phyloP scores from a whole-genome alignment of 2,888 invertebrate genomes.

The Cyclophora albipunctata region DNA sequence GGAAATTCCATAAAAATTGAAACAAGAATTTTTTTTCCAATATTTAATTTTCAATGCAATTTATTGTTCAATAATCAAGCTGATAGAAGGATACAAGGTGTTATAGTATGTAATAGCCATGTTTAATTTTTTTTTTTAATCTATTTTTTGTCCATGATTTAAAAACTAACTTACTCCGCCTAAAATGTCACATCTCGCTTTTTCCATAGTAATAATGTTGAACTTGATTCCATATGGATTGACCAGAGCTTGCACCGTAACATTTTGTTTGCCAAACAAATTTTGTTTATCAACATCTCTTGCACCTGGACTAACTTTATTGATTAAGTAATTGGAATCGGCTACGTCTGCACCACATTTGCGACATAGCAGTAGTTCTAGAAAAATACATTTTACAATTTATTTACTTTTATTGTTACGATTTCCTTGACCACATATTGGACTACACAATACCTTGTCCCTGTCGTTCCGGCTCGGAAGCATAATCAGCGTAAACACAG shows the following conservation, averaged over 20 bases:
- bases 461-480: slow-evolving; percentile 28
- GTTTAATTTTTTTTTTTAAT: too few species aligned
- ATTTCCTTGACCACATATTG: neutral
- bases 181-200: slow-evolving; percentile 71
- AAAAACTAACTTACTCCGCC: slow-evolving; percentile 53
- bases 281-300: slow-evolving; percentile 60
- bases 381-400: slow-evolving; percentile 22
- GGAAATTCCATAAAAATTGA: too few species aligned
- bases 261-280: slow-evolving; percentile 68
- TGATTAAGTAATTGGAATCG: slow-evolving; percentile 69
- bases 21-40: too few species aligned
- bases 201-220: slow-evolving; percentile 67
- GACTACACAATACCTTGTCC: slow-evolving; percentile 33
- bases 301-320: slow-evolving; percentile 68
- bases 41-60: too few species aligned
- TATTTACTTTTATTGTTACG: too few species aligned
- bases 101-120: too few species aligned
- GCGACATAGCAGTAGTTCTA: slow-evolving; percentile 75
- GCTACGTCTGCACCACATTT: slow-evolving; percentile 76
- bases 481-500: slow-evolving; percentile 28
- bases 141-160: too few species aligned
- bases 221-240: slow-evolving; percentile 74
- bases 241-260: slow-evolving; percentile 72
- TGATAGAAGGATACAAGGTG: too few species aligned
- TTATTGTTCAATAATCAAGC: too few species aligned